phyloP scores from a whole-genome alignment of 2,797 vertebrate genomes.

The Oreonectes daqikongensis region DNA sequence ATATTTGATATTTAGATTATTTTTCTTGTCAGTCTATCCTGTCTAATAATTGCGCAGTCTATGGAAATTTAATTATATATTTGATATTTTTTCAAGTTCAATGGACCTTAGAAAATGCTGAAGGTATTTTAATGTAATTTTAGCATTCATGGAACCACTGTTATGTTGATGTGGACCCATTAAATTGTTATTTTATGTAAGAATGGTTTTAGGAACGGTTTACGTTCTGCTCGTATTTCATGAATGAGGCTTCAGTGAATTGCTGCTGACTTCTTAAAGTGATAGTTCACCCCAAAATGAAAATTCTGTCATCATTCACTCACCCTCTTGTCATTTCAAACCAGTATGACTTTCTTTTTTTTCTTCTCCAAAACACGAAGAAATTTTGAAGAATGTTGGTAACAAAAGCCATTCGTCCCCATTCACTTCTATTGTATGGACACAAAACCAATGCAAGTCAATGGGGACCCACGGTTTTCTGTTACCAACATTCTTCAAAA shows the following conservation, averaged over 20 bases:
- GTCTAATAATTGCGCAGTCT: neutral
- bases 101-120: neutral
- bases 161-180: neutral
- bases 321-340: too few species aligned
- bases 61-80: neutral
- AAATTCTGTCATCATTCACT: too few species aligned
- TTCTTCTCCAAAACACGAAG: too few species aligned
- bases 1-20: neutral
- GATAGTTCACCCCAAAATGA: too few species aligned
- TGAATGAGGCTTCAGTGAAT: neutral
- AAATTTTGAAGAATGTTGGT: too few species aligned
- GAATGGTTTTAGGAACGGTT: neutral
- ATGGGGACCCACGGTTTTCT: too few species aligned
- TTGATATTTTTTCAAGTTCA: neutral
- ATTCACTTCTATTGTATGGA: slow-evolving; percentile 37
- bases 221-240: neutral
- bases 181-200: neutral
- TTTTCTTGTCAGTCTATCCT: neutral
- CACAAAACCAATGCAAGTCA: too few species aligned
- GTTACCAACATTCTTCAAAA: too few species aligned
- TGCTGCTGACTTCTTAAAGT: neutral
- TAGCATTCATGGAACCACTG: neutral
- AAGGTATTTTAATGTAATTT: neutral
- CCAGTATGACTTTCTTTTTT: too few species aligned
- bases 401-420: too few species aligned